Evolutionary conservation across 2,113 vertebrate species (phyloP), one percentile per base, ranked within the genome.

Genomic region (Zosterops lateralis): DNA sequence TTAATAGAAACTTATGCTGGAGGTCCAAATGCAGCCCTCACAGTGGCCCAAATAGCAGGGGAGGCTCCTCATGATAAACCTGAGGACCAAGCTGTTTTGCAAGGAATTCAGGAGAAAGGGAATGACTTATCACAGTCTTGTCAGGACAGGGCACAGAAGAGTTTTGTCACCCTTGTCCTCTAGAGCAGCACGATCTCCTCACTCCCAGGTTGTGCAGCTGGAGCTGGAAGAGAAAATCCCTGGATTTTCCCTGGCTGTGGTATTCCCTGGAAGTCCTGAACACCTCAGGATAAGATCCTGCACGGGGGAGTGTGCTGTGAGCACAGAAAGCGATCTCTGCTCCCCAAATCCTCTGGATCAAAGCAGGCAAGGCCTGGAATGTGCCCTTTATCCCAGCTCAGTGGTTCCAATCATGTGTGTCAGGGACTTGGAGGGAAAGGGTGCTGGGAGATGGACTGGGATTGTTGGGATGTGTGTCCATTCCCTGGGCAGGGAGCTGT

Each of bases 281-380:
- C 5, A 51, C 6, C 29, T 10, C 7, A 1, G 38, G 15, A 36
- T 25, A 8, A 31, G 32, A 11, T 54, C 45, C n/a, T 34, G 65
- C 10, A 6, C 1, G 2, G 15, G 5, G 12, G 10, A 7, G 14
- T 0, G 0, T 24, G 44, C 38, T 47, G 28, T 3, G 20, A 26
- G 45, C 17, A 36, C 19, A 72, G 53, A 24, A 8, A 32, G 24
- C 0, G 0, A 12, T 20, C 22, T 16, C 40, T 48, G 2, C 67
- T 61, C 48, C 20, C 20, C 18, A 44, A 51, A 54, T 8, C 47
- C 29, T 32, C 22, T 2, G 1, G 70, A 73, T 79, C 38, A 72
- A 38, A 90, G 53, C 80, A 51, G 80, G 45, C 45, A 19, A 84
- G 36, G 28, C 83, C 61, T 14, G 22, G 24, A 57, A 45, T n/a